Base-by-base conservation (phyloP, 2,888 invertebrate genomes). In the Dasypolia templi region DNA sequence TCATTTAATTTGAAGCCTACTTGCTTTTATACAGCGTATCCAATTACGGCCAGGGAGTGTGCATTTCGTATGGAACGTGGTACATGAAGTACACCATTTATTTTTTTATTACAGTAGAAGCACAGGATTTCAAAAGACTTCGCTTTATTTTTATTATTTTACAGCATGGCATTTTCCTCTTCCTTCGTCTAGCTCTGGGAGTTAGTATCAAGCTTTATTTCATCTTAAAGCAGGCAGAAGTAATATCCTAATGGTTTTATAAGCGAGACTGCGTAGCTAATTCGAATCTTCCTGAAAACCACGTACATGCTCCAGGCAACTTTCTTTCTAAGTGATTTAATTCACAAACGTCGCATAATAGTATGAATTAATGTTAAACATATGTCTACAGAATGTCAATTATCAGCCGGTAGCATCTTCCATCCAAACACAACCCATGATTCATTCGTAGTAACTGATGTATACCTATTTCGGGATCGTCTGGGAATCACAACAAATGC, bases 381-480 rank as follows among this genome's bases (percentile, higher is more conserved):
- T 65, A 72, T 82, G 67, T 80, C 76, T 79, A 72, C 65, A 79
- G 77, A 73, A 80, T 80, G 63, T 55, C 69, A 81, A 81, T 78
- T 76, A 85, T 81, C 58, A 82, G 81, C 70, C 66, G 72, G 77
- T 80, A 83, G 77, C 77, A 77, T 76, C 86, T 84, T 77, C 81
- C 76, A 77, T 85, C 69, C 81, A 87, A 85, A 77, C 81, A 85
- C 83, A 85, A 86, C 68, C 73, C 72, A 86, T 94, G 94, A 94
- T 85, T 93, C 94, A 94, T 91, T 89, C 86, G 80, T 79, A 87
- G 87, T 88, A 86, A 86, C 87, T 89, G 86, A 88, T 87, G 90
- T 92, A 91, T 84, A 82, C 81, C 87, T 94, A 94, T 95, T 95
- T 95, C 87, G 88, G 92, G 93, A 92, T 85, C 92, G 94, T 95